These are phyloP conservation scores for Tamandua tetradactyla DNA, from an alignment of 2,797 vertebrate genomes.

Conservation along the genomic window DNA sequence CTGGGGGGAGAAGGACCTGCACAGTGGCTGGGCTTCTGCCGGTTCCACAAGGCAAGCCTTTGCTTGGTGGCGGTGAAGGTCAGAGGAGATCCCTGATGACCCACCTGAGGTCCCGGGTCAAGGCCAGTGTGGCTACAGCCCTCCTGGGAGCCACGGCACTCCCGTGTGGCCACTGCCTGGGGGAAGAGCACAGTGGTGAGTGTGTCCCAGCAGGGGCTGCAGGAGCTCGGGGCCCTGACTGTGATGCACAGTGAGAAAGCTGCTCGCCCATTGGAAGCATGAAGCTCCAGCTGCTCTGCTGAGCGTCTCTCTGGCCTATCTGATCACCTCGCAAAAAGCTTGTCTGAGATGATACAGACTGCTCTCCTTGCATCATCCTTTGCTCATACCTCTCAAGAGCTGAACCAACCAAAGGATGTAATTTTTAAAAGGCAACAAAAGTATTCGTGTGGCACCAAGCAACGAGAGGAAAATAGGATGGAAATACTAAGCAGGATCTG, in stretches of 20 bases:
- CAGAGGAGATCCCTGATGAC: not conserved
- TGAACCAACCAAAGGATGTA: slow-evolving; percentile 35
- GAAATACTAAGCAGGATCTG: not conserved
- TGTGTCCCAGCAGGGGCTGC: not conserved
- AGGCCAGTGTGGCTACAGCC: not conserved
- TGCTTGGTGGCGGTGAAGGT: not conserved
- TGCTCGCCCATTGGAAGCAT: not conserved
- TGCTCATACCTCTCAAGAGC: slow-evolving; percentile 31
- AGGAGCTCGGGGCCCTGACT: not conserved
- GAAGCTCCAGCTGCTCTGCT: accelerated
- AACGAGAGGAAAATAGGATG: not conserved
- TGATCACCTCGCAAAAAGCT: not conserved
- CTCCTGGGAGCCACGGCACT: not conserved
- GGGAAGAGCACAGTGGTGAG: accelerated
- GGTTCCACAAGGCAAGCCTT: not conserved
- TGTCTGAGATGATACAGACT: not conserved
- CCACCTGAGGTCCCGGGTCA: not conserved
- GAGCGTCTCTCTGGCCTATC: not conserved
- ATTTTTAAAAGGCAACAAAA: slow-evolving; percentile 49
- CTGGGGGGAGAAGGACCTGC: not conserved
- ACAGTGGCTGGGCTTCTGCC: not conserved
- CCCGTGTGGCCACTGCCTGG: not conserved
- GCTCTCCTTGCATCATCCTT: not conserved
- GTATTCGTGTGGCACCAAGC: slow-evolving; percentile 9
- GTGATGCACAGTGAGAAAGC: accelerated